These are phyloP conservation scores for Zingel zingel DNA, from an alignment of 2,113 vertebrate species.

Conservation along the genomic window DNA sequence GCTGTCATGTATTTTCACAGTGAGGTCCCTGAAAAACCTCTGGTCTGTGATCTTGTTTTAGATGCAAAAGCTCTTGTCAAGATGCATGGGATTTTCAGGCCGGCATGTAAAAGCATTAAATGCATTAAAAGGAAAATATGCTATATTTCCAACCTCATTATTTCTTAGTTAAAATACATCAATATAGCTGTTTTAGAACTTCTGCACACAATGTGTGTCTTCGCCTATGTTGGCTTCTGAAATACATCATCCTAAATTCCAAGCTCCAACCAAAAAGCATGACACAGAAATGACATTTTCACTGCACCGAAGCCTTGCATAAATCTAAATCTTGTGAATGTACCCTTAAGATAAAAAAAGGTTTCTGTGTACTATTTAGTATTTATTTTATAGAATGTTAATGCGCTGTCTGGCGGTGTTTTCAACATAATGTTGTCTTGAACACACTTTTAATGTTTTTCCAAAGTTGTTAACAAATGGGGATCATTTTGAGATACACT, in stretches of 20 bases:
- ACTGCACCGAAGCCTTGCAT: background rate
- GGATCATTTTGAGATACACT: background rate
- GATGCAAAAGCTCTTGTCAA: background rate
- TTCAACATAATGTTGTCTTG: background rate
- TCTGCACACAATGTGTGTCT: background rate
- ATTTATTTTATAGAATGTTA: background rate
- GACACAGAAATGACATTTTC: background rate
- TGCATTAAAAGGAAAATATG: background rate
- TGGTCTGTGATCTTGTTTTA: slow-evolving; percentile 33
- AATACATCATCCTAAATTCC: background rate
- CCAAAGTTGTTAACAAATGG: background rate
- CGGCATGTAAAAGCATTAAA: background rate
- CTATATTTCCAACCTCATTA: background rate
- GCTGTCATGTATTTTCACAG: background rate
- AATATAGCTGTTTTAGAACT: background rate
- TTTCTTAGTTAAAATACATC: background rate
- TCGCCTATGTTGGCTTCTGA: background rate
- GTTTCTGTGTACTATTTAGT: background rate
- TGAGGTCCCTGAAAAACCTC: slow-evolving; percentile 30
- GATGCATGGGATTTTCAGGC: background rate
- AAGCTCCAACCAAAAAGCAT: background rate
- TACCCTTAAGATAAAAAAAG: background rate
- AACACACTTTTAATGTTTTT: background rate
- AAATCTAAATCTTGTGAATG: background rate
- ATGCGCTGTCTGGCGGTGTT: background rate